A percentile compares a stretch with the other conserved stretches of the same genome.
These are phyloP conservation scores for Acronicta psi DNA, from an alignment of 2,888 invertebrate species.

Conservation along the genomic window DNA sequence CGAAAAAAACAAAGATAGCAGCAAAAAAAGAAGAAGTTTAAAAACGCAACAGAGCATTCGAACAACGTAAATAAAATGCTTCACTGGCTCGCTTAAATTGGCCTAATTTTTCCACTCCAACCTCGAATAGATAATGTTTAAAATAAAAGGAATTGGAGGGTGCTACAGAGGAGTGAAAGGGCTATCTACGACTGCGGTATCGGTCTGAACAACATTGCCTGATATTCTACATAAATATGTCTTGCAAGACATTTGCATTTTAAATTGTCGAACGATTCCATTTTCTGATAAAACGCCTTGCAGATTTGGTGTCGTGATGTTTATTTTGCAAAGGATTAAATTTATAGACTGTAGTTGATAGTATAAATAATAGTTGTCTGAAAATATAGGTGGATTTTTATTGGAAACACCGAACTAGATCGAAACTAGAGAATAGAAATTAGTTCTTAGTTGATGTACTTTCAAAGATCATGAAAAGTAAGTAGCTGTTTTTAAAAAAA, in stretches of 20 bases:
- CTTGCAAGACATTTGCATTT: constrained; percentile 50
- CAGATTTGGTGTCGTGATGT: constrained; percentile 37
- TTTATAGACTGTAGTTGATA: constrained; percentile 17
- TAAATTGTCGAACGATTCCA: constrained; percentile 52
- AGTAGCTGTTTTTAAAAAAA: no score
- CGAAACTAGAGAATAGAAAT: no score
- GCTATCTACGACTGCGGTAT: constrained; percentile 77
- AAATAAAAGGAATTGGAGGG: constrained; percentile 65
- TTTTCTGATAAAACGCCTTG: constrained; percentile 54
- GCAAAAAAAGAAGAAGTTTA: constrained; percentile 15
- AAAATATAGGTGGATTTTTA: no score
- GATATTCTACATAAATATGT: constrained; percentile 64
- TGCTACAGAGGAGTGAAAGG: constrained; percentile 55
- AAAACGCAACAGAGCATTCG: constrained; percentile 34
- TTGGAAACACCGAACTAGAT: no score
- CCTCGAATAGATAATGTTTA: constrained; percentile 73
- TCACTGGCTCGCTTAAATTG: constrained; percentile 42
- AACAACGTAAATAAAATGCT: constrained; percentile 51
- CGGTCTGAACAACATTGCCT: constrained; percentile 60
- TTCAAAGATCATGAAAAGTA: no score
- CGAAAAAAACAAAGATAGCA: constrained; percentile 32
- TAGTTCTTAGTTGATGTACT: no score
- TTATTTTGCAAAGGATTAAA: constrained; percentile 39
- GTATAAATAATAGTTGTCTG: not conserved
- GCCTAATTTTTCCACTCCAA: constrained; percentile 57